Evolutionary conservation across 37 sponge, comb jelly and placozoan species (phyloP).

Genomic region (Crambe crambe): DNA sequence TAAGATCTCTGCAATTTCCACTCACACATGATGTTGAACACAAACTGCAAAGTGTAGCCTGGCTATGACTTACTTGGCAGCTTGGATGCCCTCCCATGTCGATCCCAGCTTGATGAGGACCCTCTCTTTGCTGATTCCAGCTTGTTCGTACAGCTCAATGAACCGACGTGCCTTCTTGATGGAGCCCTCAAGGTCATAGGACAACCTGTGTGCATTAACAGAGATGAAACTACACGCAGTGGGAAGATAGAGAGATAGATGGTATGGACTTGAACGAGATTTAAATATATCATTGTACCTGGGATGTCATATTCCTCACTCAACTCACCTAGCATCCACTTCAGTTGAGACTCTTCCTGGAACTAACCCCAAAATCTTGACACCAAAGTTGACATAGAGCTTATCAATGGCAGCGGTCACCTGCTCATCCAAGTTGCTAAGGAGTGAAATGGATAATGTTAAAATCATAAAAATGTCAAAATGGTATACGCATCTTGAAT

Average conservation of each 20-base stretch:
- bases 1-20: too few relatives aligned
- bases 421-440: slow-evolving; percentile 80
- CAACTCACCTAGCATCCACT: slow-evolving; percentile 93
- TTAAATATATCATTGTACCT: neutral
- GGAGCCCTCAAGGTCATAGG: slow-evolving; percentile 85
- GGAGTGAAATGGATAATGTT: neutral
- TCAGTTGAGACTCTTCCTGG: slow-evolving; percentile 99
- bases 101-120: slow-evolving; percentile 94
- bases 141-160: slow-evolving; percentile 92
- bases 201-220: slow-evolving; percentile 62
- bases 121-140: slow-evolving; percentile 88
- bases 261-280: neutral
- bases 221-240: neutral
- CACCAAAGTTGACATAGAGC: slow-evolving; percentile 97
- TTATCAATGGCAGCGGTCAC: slow-evolving; percentile 94
- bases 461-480: too few relatives aligned
- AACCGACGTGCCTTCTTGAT: slow-evolving; percentile 88
- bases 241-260: neutral
- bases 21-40: too few relatives aligned
- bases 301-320: neutral
- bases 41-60: too few relatives aligned
- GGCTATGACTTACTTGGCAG: slow-evolving; percentile 89
- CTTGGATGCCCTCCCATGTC: slow-evolving; percentile 99
- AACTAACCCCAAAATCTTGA: slow-evolving; percentile 91
- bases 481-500: too few relatives aligned